Evolutionary conservation across 1,140 invertebrate genomes (phyloP).

Genomic region (Pogonomyrmex barbatus): DNA sequence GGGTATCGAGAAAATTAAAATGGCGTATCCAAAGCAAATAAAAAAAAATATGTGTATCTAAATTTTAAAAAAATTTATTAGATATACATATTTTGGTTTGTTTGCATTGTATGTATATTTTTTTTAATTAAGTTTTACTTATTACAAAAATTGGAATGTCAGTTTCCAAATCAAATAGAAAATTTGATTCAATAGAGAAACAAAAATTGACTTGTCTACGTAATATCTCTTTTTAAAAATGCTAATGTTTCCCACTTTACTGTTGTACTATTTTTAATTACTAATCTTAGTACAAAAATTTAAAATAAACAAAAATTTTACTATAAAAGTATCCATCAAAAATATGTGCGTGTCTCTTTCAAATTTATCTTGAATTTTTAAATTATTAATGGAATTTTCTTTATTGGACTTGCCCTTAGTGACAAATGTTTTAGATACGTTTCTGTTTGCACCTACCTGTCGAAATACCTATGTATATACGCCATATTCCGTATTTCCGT

Average conservation of each 20-base stretch:
- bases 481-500: constrained; percentile 49
- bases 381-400: constrained; percentile 21
- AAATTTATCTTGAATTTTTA: background rate
- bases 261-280: background rate
- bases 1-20: background rate
- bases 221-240: background rate
- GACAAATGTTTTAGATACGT: constrained; percentile 36
- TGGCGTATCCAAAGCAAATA: background rate
- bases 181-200: background rate
- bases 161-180: background rate
- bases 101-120: background rate
- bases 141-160: background rate
- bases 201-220: background rate
- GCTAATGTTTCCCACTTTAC: background rate
- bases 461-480: constrained; percentile 19
- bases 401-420: background rate
- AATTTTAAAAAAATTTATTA: too few relatives aligned
- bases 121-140: background rate
- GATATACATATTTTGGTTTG: background rate
- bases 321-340: background rate
- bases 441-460: constrained; percentile 1
- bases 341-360: background rate
- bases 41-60: background rate
- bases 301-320: background rate
- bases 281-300: background rate